A percentile compares a stretch with the other conserved stretches of the same genome.
Conservation (phyloP, 2,797 vertebrate genomes). For the Intellagama lesueurii region DNA sequence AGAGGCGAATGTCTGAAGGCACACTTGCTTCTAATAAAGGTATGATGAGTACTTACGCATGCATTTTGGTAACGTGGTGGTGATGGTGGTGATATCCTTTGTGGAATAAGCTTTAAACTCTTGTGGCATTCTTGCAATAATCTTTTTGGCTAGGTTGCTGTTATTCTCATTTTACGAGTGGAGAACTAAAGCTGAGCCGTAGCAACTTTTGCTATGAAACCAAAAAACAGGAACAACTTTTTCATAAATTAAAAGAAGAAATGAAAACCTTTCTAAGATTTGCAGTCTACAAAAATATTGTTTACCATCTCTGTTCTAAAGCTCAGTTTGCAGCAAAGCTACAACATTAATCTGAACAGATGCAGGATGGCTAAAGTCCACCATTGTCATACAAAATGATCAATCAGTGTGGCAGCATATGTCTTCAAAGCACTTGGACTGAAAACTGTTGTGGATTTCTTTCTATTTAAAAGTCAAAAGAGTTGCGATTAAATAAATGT, state of each 20-base stretch:
- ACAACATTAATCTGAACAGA: neutral
- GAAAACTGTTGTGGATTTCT: neutral
- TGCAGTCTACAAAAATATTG: no score
- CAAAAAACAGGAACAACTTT: neutral
- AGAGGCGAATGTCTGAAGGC: slow-evolving; percentile 67
- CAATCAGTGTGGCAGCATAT: neutral
- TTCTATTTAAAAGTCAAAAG: neutral
- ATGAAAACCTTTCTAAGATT: no score
- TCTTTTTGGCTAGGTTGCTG: neutral
- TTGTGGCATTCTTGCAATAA: neutral
- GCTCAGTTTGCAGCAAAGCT: neutral
- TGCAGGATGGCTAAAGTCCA: neutral
- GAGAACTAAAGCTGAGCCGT: neutral
- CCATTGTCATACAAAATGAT: neutral
- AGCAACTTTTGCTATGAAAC: neutral
- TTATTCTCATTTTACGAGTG: slow-evolving; percentile 2
- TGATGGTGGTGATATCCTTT: neutral
- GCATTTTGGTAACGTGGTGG: neutral
- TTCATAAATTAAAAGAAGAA: neutral
- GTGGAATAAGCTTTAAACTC: neutral
- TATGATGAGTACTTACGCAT: accelerated
- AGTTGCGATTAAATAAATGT: neutral
- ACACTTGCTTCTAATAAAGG: slow-evolving; percentile 49
- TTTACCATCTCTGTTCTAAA: neutral
- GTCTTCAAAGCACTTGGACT: neutral